Evolutionary conservation across 2,888 invertebrate species (phyloP).

Genomic region (Apodemia hepburni): DNA sequence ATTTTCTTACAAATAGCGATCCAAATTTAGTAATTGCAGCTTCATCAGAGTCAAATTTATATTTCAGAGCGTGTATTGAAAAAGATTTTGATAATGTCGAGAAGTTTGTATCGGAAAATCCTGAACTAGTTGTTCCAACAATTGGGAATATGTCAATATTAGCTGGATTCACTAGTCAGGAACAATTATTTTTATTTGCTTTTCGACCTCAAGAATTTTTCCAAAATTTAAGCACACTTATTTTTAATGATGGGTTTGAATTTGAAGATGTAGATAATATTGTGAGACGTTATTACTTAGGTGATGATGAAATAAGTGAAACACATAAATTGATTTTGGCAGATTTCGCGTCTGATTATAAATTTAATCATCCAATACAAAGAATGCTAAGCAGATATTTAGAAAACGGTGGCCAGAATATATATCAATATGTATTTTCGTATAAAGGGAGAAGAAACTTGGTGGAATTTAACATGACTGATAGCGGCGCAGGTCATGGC

Average conservation of each 20-base stretch:
- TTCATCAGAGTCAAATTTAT: constrained; percentile 28
- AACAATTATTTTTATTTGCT: constrained; percentile 34
- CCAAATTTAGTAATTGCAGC: constrained; percentile 40
- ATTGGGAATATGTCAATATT: constrained; percentile 40
- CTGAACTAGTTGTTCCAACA: constrained; percentile 41
- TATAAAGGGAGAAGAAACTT: constrained; percentile 49
- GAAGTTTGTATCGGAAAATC: no score
- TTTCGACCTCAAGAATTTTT: neutral
- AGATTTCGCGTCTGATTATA: constrained; percentile 44
- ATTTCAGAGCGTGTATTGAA: no score
- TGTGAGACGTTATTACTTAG: constrained; percentile 48
- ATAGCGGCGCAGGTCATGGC: constrained; percentile 38
- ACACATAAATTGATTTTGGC: constrained; percentile 33
- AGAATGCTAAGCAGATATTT: constrained; percentile 42
- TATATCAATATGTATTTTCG: constrained; percentile 49
- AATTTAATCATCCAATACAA: constrained; percentile 38
- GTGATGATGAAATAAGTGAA: constrained; percentile 40
- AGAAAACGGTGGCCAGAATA: constrained; percentile 35
- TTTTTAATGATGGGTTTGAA: neutral
- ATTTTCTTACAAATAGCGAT: constrained; percentile 40
- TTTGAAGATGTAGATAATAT: constrained; percentile 34
- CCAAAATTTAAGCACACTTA: neutral
- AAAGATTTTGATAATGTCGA: no score
- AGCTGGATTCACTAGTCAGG: constrained; percentile 45
- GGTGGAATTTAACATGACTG: constrained; percentile 31